Conservation (phyloP, 2,888 invertebrate species). For the Aphodius sticticus region DNA sequence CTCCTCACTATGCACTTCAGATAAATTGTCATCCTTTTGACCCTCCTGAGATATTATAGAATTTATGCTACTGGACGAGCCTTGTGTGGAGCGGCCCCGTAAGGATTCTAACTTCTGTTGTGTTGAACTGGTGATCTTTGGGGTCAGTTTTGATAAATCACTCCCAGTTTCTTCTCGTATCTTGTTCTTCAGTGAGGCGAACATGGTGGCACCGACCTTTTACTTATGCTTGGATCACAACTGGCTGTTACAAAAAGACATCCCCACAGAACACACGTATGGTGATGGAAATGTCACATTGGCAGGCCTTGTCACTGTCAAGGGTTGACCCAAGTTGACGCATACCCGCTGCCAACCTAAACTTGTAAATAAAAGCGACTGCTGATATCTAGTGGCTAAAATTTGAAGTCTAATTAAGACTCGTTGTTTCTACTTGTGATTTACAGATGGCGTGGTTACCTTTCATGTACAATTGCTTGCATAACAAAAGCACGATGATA, state of each 20-base stretch:
- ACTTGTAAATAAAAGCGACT: background rate
- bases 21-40: slow-evolving; percentile 59
- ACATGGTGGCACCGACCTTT: slow-evolving; percentile 65
- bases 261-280: background rate
- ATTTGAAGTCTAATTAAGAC: too few relatives aligned
- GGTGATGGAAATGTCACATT: background rate
- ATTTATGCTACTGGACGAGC: slow-evolving; percentile 60
- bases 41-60: slow-evolving; percentile 58
- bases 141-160: slow-evolving; percentile 67
- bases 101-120: slow-evolving; percentile 62
- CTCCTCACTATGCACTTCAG: slow-evolving; percentile 57
- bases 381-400: background rate
- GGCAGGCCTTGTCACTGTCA: background rate
- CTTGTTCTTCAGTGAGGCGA: slow-evolving; percentile 87
- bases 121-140: slow-evolving; percentile 61
- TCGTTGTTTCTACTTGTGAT: too few relatives aligned
- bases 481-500: too few relatives aligned
- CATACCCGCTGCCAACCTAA: background rate
- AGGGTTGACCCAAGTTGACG: background rate
- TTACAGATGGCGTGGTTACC: too few relatives aligned
- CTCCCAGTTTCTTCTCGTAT: slow-evolving; percentile 89
- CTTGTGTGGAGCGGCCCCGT: slow-evolving; percentile 60
- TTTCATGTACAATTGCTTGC: too few relatives aligned
- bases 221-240: background rate
- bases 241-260: background rate